Base-by-base conservation (phyloP, 2,797 vertebrate species). In the Notolepis coatsorum region DNA sequence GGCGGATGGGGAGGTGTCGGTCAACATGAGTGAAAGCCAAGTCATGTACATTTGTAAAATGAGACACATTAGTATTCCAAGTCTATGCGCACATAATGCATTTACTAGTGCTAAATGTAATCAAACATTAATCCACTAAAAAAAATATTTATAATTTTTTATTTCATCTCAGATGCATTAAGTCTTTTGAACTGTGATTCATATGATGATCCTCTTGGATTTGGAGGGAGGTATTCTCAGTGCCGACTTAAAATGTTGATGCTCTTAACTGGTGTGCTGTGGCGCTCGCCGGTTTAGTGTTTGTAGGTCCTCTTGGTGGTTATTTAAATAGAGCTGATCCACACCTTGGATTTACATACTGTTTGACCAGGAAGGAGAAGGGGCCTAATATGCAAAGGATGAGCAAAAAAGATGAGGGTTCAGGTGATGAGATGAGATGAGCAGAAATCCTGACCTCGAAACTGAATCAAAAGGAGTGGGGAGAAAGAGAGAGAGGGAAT, bases 71-170 rank as follows among this genome's bases (percentile, higher is more conserved):
- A 46, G 58, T 35, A 39, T 12, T 31, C 17, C 38, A 50, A 8
- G 0, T 57, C 27, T 21, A 46, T n/a, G 20, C 39, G 21, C 9
- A 15, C 18, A 71, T 46, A 71, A 71, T 64, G 62, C 61, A 84
- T 81, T n/a, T 77, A 80, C 12, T n/a, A 5, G 58, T 35, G 52
- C 48, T 52, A 65, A 75, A 80, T 84, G 73, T 71, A 83, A 83
- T 80, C 76, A 89, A 82, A 84, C 35, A 69, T 63, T 81, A 85
- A 88, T 81, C 77, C 74, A 60, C 28, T n/a, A n/a, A n/a, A n/a
- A n/a, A n/a, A n/a, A n/a, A n/a, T n/a, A n/a, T n/a, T n/a, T n/a
- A n/a, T n/a, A n/a, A n/a, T n/a, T n/a, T 59, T 9, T 12, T 39
- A 78, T 73, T 68, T 71, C 17, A 68, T 28, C 60, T 71, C 15